These are phyloP conservation scores for Cryptosula pallasiana DNA, from an alignment of 2,888 invertebrate species.

Conservation along the genomic window DNA sequence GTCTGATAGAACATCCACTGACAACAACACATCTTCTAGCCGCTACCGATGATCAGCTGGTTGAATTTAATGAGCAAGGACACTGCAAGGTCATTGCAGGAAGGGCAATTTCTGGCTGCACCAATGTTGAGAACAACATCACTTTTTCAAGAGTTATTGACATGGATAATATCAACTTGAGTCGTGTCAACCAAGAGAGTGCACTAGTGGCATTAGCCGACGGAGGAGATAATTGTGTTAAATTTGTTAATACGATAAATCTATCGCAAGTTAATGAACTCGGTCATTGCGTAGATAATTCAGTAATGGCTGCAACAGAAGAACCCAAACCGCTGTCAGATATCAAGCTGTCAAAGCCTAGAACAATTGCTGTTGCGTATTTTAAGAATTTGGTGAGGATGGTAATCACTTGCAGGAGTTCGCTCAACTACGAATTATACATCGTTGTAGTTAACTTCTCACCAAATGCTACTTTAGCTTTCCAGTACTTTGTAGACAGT, in stretches of 20 bases:
- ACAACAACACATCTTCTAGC: background rate
- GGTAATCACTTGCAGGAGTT: background rate
- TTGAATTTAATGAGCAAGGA: background rate
- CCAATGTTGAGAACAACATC: background rate
- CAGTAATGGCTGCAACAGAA: background rate
- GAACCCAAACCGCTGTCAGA: too few relatives aligned
- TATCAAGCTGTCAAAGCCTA: background rate
- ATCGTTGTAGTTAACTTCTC: background rate
- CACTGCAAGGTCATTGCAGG: background rate
- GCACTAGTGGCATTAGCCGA: too few relatives aligned
- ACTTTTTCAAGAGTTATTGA: background rate
- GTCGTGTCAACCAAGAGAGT: background rate
- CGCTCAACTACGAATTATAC: background rate
- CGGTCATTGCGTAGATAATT: background rate
- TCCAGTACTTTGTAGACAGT: background rate
- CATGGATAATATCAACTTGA: background rate
- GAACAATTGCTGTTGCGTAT: background rate
- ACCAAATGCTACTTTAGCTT: background rate
- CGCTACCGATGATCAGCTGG: background rate
- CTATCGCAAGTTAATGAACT: too few relatives aligned
- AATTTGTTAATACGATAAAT: too few relatives aligned
- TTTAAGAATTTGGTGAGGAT: background rate
- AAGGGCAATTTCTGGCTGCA: background rate
- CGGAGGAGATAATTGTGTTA: too few relatives aligned
- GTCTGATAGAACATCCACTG: background rate